Base-by-base conservation (phyloP, 1,140 invertebrate species). In the Drosophila trapezifrons region DNA sequence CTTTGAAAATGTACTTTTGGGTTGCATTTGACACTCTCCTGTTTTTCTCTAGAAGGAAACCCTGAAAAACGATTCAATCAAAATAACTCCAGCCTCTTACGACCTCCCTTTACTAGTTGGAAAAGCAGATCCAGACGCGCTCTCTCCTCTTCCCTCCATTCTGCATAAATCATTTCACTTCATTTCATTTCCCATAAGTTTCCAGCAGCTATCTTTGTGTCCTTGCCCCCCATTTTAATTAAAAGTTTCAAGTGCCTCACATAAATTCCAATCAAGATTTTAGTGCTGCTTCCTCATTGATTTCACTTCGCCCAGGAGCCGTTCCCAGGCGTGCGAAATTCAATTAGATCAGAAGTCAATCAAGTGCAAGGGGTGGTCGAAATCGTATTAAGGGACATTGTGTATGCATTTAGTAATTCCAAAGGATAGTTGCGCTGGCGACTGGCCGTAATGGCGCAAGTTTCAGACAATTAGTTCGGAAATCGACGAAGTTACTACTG, bases 301-400 rank as follows among this genome's bases (percentile, higher is more conserved):
- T 81, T 77, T 47, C 10, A 75, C 52, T 80, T 66, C 60, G 54
- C 40, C 63, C 73, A 76, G 59, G 55, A 76, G 54, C 58, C 55
- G 43, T 40, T 55, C 51, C 57, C 22, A 57, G 78, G 47, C 57
- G 72, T 76, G 51, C 64, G 59, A 72, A 76, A 80, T 81, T 81
- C 78, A 80, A 81, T 81, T 81, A 77, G 51, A 62, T 60, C 43
- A 58, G 27, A 67, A 73, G 67, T 81, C 78, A 81, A 81, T 67
- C 62, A 67, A 59, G 32, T 60, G 32, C 40, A 49, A 58, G 15
- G 46, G 64, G 25, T 32, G 64, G 18, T 42, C 27, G 27, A 29
- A 52, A 37, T 51, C 60, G n/a, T 32, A 55, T 51, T 18, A 47
- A 38, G 45, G 56, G 45, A 40, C 49, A 25, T 71, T 71, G 49